These are phyloP conservation scores for Steinernema khuongi DNA, from an alignment of 1,140 invertebrate genomes.

Conservation along the genomic window DNA sequence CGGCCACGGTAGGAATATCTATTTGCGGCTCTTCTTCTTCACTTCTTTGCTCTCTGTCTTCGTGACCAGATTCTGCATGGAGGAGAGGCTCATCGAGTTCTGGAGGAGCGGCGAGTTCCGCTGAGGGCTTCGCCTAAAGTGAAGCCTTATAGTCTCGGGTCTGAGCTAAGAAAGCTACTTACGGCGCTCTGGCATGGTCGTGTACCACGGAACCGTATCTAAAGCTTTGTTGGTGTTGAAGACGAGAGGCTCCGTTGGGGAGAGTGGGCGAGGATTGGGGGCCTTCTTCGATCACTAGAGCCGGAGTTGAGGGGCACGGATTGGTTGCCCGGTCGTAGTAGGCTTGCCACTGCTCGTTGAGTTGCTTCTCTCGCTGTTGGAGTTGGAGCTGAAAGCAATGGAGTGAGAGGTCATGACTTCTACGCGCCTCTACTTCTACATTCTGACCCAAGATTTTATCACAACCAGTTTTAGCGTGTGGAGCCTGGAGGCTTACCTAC, in stretches of 20 bases:
- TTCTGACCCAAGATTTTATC: too few species aligned
- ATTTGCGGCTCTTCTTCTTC: background rate
- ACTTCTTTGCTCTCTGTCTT: background rate
- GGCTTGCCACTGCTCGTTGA: background rate
- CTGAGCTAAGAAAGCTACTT: background rate
- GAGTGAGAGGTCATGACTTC: too few species aligned
- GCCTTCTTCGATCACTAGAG: background rate
- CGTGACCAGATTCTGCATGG: constrained; percentile 5
- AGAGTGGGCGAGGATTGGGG: background rate
- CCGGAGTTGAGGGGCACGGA: background rate
- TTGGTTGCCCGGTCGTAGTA: background rate
- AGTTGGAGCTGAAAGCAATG: background rate
- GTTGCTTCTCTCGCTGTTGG: background rate
- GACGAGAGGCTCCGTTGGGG: background rate
- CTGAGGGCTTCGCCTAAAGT: constrained; percentile 2
- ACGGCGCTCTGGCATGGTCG: background rate
- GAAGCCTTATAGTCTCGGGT: background rate
- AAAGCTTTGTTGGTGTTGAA: background rate
- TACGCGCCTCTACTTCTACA: too few species aligned
- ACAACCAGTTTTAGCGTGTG: too few species aligned
- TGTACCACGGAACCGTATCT: background rate
- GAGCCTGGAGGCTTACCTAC: too few species aligned
- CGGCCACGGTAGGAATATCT: background rate
- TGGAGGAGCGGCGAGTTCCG: background rate
- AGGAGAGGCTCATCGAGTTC: background rate